phyloP scores from a whole-genome alignment of 2,888 invertebrate genomes.

The Chymomyza caudatula region DNA sequence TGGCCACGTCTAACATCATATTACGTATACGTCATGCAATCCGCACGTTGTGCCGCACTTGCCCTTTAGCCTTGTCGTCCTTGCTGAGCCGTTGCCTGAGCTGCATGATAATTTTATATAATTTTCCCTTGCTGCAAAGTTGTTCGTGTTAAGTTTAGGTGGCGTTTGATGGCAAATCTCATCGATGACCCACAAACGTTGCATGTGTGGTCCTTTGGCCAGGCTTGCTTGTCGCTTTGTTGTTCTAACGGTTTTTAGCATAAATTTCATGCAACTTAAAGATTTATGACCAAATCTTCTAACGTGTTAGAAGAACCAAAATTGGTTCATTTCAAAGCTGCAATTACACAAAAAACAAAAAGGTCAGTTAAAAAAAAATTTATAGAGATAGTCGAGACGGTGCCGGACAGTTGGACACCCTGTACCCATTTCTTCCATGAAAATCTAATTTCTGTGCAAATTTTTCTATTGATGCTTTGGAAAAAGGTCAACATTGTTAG shows the following conservation, averaged over 20 bases:
- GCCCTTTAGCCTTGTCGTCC: conserved; percentile 29
- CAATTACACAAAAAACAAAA: conserved; percentile 36
- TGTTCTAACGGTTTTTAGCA: conserved; percentile 9
- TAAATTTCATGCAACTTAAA: conserved; percentile 44
- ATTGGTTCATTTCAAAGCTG: conserved; percentile 30
- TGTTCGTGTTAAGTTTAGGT: conserved; percentile 41
- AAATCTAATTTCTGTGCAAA: too few relatives aligned
- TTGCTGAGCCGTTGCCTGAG: conserved; percentile 41
- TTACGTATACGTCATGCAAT: conserved; percentile 59
- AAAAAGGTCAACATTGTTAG: too few relatives aligned
- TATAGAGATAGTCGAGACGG: too few relatives aligned
- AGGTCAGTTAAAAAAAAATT: not conserved
- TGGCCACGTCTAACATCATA: conserved; percentile 42
- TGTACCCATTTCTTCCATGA: too few relatives aligned
- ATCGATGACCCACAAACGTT: conserved; percentile 52
- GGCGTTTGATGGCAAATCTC: not conserved
- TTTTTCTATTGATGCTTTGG: too few relatives aligned
- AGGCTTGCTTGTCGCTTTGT: conserved; percentile 3
- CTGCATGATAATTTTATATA: conserved; percentile 72
- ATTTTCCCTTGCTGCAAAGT: conserved; percentile 47
- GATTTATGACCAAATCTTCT: conserved; percentile 50
- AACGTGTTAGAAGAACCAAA: not conserved
- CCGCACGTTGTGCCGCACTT: conserved; percentile 34
- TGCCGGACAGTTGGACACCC: too few relatives aligned
- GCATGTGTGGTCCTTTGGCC: conserved; percentile 41